Evolutionary conservation across 2,888 invertebrate genomes (phyloP).

Genomic region (Trissolcus brochymenae): DNA sequence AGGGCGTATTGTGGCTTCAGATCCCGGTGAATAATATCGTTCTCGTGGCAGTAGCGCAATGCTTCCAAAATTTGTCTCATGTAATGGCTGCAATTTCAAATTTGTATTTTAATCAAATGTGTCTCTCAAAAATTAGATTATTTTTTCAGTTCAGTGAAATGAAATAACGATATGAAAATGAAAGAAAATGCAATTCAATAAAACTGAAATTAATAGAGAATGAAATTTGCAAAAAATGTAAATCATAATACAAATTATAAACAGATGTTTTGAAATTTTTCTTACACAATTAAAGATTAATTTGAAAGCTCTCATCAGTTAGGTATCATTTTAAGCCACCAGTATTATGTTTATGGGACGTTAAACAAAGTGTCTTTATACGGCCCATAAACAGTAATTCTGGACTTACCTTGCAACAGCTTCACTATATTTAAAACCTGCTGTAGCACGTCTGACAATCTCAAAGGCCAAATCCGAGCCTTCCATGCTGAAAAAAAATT

Average conservation of each 20-base stretch:
- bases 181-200: neutral
- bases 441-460: constrained; percentile 95
- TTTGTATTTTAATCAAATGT: neutral
- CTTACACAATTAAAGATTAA: too few species aligned
- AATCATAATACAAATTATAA: neutral
- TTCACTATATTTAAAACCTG: constrained; percentile 99
- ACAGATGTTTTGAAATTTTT: neutral
- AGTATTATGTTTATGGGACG: constrained; percentile 11
- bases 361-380: constrained; percentile 11
- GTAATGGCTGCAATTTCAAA: constrained; percentile 88
- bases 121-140: too few species aligned
- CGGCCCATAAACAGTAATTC: constrained; percentile 24
- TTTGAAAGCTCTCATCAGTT: neutral
- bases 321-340: constrained; percentile 10
- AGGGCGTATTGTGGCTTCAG: constrained; percentile 98
- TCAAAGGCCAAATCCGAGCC: constrained; percentile 99
- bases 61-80: constrained; percentile 99
- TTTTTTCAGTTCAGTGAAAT: neutral
- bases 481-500: constrained; percentile 89
- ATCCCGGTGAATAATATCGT: constrained; percentile 98
- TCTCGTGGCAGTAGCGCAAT: constrained; percentile 97
- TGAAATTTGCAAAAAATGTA: neutral
- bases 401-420: constrained; percentile 93
- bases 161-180: neutral
- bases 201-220: too few species aligned